Evolutionary conservation across 2,888 invertebrate genomes (phyloP).

Genomic region (Sarcophaga caerulescens): DNA sequence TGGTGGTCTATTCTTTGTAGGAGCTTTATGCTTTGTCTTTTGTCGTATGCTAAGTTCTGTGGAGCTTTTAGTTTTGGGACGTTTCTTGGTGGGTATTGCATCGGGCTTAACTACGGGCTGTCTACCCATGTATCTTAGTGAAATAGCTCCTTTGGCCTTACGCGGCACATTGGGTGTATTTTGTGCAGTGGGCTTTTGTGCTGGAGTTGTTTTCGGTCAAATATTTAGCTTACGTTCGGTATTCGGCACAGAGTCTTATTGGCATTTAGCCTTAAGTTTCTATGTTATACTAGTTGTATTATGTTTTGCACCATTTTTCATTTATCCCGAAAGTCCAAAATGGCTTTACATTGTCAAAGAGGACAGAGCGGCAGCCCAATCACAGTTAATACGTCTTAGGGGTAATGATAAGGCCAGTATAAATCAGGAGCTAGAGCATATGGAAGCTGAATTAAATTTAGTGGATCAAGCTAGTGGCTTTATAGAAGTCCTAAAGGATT

Average conservation of each 20-base stretch:
- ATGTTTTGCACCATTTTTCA: constrained; percentile 84
- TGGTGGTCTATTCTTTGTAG: constrained; percentile 85
- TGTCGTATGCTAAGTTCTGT: constrained; percentile 87
- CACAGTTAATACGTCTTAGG: constrained; percentile 86
- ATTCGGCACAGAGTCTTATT: constrained; percentile 84
- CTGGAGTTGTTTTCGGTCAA: constrained; percentile 80
- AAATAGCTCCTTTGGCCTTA: constrained; percentile 89
- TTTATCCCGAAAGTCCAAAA: constrained; percentile 94
- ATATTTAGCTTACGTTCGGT: constrained; percentile 77
- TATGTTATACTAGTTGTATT: constrained; percentile 86
- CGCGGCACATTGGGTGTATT: constrained; percentile 91
- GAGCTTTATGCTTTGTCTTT: constrained; percentile 86
- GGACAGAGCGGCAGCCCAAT: constrained; percentile 84
- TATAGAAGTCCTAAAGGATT: constrained; percentile 83
- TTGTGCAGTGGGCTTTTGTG: constrained; percentile 83
- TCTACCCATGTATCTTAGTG: constrained; percentile 94
- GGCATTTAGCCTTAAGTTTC: constrained; percentile 90
- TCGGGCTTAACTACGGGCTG: constrained; percentile 92
- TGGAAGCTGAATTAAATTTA: constrained; percentile 82
- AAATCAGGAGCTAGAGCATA: constrained; percentile 84
- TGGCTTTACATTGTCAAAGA: constrained; percentile 88
- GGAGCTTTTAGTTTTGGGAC: constrained; percentile 89
- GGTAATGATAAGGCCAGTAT: constrained; percentile 82
- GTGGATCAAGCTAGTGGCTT: constrained; percentile 83
- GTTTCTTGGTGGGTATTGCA: constrained; percentile 89